Percentiles rank a stretch among this genome's conserved stretches.
These are phyloP conservation scores for Diachasmimorpha longicaudata DNA, from an alignment of 1,140 invertebrate genomes.

Conservation along the genomic window DNA sequence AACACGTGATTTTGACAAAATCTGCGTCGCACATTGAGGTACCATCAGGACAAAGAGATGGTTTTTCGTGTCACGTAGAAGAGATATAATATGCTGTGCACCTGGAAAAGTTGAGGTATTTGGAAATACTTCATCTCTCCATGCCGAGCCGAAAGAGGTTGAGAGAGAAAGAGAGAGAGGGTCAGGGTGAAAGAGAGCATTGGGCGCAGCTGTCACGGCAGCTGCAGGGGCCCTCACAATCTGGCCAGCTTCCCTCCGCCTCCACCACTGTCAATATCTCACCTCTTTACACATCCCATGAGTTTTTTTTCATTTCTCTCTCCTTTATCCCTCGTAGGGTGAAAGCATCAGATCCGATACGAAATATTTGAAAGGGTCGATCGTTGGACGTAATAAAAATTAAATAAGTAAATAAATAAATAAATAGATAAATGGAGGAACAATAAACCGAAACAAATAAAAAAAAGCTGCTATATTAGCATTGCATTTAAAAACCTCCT, in stretches of 20 bases:
- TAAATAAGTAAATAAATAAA: no score
- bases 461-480: no score
- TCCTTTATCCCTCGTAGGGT: background rate
- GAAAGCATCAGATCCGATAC: no score
- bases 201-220: slow-evolving; percentile 56
- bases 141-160: background rate
- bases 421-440: no score
- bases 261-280: slow-evolving; percentile 15
- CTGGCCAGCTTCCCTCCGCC: slow-evolving; percentile 37
- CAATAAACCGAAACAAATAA: no score
- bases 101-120: background rate
- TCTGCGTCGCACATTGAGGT: background rate
- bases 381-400: no score
- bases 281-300: slow-evolving; percentile 6
- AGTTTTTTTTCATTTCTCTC: background rate
- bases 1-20: background rate
- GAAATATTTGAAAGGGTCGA: no score
- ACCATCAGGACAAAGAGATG: background rate
- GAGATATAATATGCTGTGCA: background rate
- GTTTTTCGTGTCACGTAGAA: slow-evolving; percentile 19
- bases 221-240: slow-evolving; percentile 47
- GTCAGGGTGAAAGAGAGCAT: slow-evolving; percentile 44
- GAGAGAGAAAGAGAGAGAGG: slow-evolving; percentile 37
- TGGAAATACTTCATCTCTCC: background rate
- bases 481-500: no score